phyloP scores from a whole-genome alignment of 2,797 vertebrate genomes.

The Astyanax mexicanus region DNA sequence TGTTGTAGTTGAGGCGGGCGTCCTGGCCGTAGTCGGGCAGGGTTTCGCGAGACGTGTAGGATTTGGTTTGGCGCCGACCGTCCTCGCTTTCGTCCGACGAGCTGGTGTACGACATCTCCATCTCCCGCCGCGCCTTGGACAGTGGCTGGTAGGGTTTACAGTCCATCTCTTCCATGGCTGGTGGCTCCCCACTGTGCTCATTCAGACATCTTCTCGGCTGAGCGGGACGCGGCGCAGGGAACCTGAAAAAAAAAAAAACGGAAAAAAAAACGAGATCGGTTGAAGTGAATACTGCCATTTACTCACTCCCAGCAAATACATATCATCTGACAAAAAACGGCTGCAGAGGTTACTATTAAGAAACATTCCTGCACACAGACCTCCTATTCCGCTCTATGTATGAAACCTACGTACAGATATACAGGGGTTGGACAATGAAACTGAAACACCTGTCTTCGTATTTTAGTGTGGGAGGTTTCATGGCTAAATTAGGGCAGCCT shows the following conservation, averaged over 20 bases:
- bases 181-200: slow-evolving; percentile 77
- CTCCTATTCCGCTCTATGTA: too few species aligned
- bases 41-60: slow-evolving; percentile 93
- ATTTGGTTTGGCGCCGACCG: slow-evolving; percentile 88
- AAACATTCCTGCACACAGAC: background rate
- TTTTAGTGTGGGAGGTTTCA: too few species aligned
- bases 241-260: slow-evolving; percentile 76
- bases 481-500: too few species aligned
- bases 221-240: slow-evolving; percentile 67
- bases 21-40: slow-evolving; percentile 93
- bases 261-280: too few species aligned
- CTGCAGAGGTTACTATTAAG: background rate
- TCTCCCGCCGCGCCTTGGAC: slow-evolving; percentile 94
- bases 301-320: too few species aligned
- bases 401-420: too few species aligned
- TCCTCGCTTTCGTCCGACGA: slow-evolving; percentile 97
- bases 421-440: too few species aligned
- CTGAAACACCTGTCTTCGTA: too few species aligned
- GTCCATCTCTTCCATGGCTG: slow-evolving; percentile 97
- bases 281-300: background rate
- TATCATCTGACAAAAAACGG: background rate
- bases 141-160: slow-evolving; percentile 97
- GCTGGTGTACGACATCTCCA: slow-evolving; percentile 95
- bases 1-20: slow-evolving; percentile 89
- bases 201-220: slow-evolving; percentile 80